Percentiles rank a stretch among this genome's conserved stretches.
Evolutionary conservation across 2,113 vertebrate genomes (phyloP).

Genomic region (Phrynosoma blainvillii): DNA sequence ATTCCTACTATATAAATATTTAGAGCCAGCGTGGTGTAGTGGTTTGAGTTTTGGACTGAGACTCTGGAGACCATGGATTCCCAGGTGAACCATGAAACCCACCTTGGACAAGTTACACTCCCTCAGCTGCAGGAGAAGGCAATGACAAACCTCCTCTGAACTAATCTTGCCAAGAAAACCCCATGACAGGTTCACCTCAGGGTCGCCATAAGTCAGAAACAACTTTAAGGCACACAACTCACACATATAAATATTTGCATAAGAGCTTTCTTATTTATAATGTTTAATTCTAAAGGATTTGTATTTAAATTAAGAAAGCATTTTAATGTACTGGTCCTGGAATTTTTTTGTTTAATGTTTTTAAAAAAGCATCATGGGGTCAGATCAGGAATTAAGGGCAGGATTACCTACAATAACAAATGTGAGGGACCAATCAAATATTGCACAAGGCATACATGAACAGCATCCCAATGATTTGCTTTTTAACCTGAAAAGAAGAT

Average conservation of each 20-base stretch:
- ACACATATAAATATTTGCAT: neutral
- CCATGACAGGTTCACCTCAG: too few relatives aligned
- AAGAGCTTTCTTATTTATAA: neutral
- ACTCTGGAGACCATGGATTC: too few relatives aligned
- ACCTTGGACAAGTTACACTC: too few relatives aligned
- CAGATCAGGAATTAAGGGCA: neutral
- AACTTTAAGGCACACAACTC: too few relatives aligned
- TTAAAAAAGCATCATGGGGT: neutral
- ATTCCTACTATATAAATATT: neutral
- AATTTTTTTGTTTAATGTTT: neutral
- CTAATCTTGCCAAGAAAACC: too few relatives aligned
- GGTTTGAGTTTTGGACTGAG: too few relatives aligned
- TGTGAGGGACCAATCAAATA: neutral
- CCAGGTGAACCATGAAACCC: too few relatives aligned
- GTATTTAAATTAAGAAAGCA: neutral
- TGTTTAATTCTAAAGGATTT: neutral
- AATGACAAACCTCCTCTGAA: too few relatives aligned
- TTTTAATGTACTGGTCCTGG: neutral
- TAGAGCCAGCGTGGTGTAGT: too few relatives aligned
- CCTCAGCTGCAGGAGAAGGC: too few relatives aligned
- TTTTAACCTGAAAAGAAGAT: neutral
- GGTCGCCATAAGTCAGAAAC: too few relatives aligned
- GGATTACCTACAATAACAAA: neutral
- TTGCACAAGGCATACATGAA: neutral
- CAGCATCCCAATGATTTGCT: neutral